These are phyloP conservation scores for Eupleurogrammus muticus DNA, from an alignment of 2,797 vertebrate genomes.

Conservation along the genomic window DNA sequence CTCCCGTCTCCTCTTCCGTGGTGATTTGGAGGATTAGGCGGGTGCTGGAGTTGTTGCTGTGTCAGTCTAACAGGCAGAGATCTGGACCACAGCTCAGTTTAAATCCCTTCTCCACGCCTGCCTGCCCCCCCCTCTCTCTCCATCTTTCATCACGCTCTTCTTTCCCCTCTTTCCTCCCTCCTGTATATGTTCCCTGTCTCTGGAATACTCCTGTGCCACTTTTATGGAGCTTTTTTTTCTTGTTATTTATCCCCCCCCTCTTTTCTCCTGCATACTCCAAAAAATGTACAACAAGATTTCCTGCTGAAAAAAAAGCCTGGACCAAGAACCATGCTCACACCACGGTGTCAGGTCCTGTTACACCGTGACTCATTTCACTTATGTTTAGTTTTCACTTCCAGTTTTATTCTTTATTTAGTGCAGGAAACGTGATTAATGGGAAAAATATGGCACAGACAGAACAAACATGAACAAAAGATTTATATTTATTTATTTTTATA, in stretches of 20 bases:
- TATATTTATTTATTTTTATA: too few species aligned
- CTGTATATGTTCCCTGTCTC: constrained; percentile 23
- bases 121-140: constrained; percentile 61
- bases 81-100: constrained; percentile 79
- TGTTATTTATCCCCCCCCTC: constrained; percentile 22
- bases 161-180: constrained; percentile 36
- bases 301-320: constrained; percentile 25
- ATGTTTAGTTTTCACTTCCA: too few species aligned
- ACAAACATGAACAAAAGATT: too few species aligned
- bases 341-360: constrained; percentile 7
- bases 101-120: constrained; percentile 79
- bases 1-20: constrained; percentile 22
- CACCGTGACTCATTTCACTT: too few species aligned
- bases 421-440: too few species aligned
- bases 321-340: constrained; percentile 45
- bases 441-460: too few species aligned
- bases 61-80: constrained; percentile 80
- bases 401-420: too few species aligned
- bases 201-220: neutral
- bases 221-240: constrained; percentile 24
- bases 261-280: constrained; percentile 10
- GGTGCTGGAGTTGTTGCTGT: constrained; percentile 78
- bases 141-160: constrained; percentile 64
- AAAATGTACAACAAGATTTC: constrained; percentile 7
- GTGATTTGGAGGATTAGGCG: constrained; percentile 80